Conservation (phyloP, 2,113 vertebrate species). For the Ictalurus punctatus region DNA sequence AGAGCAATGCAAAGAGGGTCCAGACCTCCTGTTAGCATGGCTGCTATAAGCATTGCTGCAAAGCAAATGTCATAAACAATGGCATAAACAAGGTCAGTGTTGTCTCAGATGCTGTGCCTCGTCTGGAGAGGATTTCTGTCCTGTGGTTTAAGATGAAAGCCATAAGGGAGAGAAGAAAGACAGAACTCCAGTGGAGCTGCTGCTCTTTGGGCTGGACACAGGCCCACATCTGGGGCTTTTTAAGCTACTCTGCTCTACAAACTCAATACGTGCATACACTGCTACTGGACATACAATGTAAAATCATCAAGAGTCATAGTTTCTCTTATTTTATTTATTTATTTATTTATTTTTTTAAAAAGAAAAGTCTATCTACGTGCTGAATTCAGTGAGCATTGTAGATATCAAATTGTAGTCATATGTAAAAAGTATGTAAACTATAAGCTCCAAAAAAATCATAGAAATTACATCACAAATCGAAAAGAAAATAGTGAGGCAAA, state of each 20-base stretch:
- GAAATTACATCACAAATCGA: not conserved
- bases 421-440: not conserved
- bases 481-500: conserved; percentile 2
- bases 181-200: conserved; percentile 39
- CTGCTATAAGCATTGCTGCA: conserved; percentile 5
- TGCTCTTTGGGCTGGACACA: conserved; percentile 30
- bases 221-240: conserved; percentile 52
- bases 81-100: conserved; percentile 25
- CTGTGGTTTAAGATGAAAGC: conserved; percentile 53
- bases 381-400: not conserved
- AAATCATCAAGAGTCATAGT: not conserved
- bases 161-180: conserved; percentile 35
- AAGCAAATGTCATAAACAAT: conserved; percentile 13
- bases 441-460: not conserved
- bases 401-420: not conserved
- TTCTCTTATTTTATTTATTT: not conserved
- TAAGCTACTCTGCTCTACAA: conserved; percentile 44
- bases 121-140: conserved; percentile 50
- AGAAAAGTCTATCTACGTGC: not conserved
- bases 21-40: conserved; percentile 22
- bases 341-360: not conserved
- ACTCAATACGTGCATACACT: conserved; percentile 36
- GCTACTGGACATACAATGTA: conserved; percentile 42
- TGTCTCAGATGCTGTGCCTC: conserved; percentile 29
- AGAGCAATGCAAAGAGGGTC: not conserved